Base-by-base conservation (phyloP, 2,888 invertebrate species). In the Ichneumoninae sp. region DNA sequence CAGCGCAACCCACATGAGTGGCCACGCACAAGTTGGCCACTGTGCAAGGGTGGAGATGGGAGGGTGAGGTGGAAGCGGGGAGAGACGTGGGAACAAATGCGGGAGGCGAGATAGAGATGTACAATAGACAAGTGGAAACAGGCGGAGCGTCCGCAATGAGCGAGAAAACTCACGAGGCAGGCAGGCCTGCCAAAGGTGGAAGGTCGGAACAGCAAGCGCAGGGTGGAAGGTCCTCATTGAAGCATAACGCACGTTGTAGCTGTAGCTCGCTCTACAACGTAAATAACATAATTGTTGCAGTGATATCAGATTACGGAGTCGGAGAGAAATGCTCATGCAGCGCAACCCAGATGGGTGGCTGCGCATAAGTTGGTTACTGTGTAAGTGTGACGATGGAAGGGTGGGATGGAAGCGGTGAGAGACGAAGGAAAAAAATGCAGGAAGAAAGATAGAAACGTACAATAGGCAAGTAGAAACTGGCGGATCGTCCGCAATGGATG, bases 191-290 rank as follows among this genome's bases (percentile, higher is more conserved):
- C 33, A 10, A 60, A 57, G 33, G n/a, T 30, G n/a, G 57, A 8
- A 60, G 47, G 62, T 10, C 40, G 7, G 47, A 22, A 26, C 30
- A 30, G 68, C 33, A 26, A 47, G 44, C 76, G 50, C 60, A 40
- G 1, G 36, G 6, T 22, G 70, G 70, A 44, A 62, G 26, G 62
- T 78, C 60, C 70, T 70, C 62, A 78, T 78, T 78, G 50, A 69
- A 47, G 26, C 7, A 36, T 60, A 40, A 33, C 36, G 33, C 62
- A 70, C 70, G 50, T 70, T 33, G 50, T n/a, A 65, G 30, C 36
- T 16, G 33, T 62, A 62, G 47, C 30, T 33, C 5, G 6, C 33
- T 33, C 33, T 7, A 7, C 6, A 33, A 33, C 6, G 6, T 33
- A 71, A 65, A 40, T 57, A 69, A 7, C 22, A n/a, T 40, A 22